phyloP scores from a whole-genome alignment of 2,113 vertebrate species.

The Apus apus region DNA sequence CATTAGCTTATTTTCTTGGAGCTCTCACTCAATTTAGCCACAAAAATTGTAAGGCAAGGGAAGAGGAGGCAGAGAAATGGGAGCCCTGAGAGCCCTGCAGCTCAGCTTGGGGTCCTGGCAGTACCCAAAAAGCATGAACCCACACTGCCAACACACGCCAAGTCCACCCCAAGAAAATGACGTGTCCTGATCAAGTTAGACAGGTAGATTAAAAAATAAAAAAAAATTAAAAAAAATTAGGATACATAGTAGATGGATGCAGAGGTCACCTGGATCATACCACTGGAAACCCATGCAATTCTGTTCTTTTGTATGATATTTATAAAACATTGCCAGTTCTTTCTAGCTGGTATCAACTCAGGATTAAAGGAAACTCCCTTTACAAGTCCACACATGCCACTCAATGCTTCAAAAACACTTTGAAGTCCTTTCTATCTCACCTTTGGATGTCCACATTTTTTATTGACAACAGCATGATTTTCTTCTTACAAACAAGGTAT shows the following conservation, averaged over 20 bases:
- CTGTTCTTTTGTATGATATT: not conserved
- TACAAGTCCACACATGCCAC: not conserved
- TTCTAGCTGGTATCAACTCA: not conserved
- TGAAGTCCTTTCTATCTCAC: not conserved
- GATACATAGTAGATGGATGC: not conserved
- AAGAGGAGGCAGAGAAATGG: not conserved
- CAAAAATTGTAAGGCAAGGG: not conserved
- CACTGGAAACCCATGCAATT: not conserved
- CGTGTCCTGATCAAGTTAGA: not conserved
- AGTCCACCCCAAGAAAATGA: not conserved
- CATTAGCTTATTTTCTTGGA: not conserved
- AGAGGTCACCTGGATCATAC: not conserved
- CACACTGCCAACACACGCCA: not conserved
- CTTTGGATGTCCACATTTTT: not conserved
- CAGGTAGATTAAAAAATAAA: not conserved
- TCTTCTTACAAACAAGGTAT: not conserved
- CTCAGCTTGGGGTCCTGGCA: not conserved
- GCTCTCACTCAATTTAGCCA: not conserved
- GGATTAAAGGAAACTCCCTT: not conserved
- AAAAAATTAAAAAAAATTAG: not conserved
- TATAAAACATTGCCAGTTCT: not conserved
- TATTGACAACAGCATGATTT: not conserved
- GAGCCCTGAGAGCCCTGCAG: not conserved
- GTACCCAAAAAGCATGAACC: not conserved
- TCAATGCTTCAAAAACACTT: not conserved